A percentile compares a stretch with the other conserved stretches of the same genome.
Evolutionary conservation across 2,888 invertebrate species (phyloP).

Genomic region (Orthonychiurus folsomi): DNA sequence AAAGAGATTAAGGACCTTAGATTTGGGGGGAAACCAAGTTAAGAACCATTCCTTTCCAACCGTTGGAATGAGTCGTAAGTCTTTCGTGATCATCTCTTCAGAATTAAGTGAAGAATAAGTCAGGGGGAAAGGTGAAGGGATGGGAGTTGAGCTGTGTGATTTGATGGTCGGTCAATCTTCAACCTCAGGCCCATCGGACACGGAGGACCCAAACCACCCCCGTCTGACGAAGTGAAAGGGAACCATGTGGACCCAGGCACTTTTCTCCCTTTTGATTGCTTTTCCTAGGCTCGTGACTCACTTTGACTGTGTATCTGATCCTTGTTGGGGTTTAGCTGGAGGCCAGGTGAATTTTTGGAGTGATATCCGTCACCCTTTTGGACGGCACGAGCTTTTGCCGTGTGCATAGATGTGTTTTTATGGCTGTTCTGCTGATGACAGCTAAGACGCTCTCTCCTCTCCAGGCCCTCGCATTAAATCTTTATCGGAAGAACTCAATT

Average conservation of each 20-base stretch:
- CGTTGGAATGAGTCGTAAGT: background rate
- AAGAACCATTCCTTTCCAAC: background rate
- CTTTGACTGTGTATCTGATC: constrained; percentile 9
- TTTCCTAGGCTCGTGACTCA: constrained; percentile 8
- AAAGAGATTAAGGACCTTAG: background rate
- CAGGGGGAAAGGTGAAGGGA: background rate
- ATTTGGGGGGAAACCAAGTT: background rate
- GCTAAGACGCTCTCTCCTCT: constrained; percentile 4
- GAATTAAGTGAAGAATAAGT: constrained; percentile 1
- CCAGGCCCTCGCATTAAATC: constrained; percentile 15
- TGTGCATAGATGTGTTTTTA: constrained; percentile 2
- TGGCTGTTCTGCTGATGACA: constrained; percentile 16
- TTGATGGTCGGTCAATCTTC: background rate
- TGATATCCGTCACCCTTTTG: too few relatives aligned
- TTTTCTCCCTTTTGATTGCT: constrained; percentile 16
- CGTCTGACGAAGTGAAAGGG: background rate
- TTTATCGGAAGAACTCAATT: constrained; percentile 16
- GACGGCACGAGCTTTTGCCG: background rate
- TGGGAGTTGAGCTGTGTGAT: background rate
- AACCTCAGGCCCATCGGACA: background rate
- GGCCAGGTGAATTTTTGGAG: constrained; percentile 14
- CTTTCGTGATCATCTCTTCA: background rate
- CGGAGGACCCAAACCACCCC: background rate
- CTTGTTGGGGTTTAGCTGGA: constrained; percentile 16
- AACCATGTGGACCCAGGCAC: background rate